Evolutionary conservation across 2,113 vertebrate genomes (phyloP), one percentile per base, ranked within the genome.

Genomic region (Camelus dromedarius): DNA sequence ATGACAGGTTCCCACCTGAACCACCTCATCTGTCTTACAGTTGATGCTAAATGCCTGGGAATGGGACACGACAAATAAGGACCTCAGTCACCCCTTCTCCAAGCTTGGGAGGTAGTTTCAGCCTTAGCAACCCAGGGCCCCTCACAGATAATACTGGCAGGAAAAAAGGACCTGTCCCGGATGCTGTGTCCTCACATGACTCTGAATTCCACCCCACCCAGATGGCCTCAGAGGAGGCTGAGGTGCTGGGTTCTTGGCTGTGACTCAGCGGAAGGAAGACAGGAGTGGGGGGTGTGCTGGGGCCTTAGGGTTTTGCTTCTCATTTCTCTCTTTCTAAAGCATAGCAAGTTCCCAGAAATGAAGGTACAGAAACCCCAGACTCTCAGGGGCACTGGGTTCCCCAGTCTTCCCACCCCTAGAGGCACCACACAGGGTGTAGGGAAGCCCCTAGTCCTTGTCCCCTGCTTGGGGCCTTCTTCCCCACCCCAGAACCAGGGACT

Each of bases 201-300:
- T 91, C 46, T 38, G 38, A 91, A 26, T 89, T 89, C 85, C 73
- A 69, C 93, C 93, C 91, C 62, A 75, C 72, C 75, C 52, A 2
- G 18, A 56, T 9, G 56, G 89, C 97, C 79, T 87, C 22, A 38
- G 92, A 66, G 82, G 77, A 97, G 85, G 82, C 66, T 79, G 89
- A 93, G 95, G 64, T 93, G 64, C 93, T 75, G 64, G 46, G 95
- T 42, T 83, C 89, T 95, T 22, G 75, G 62, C 89, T 91, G 46
- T 98, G 97, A 98, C 97, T 97, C 96, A 98, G 97, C 94, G 96
- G 97, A 97, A 97, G 97, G 82, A 92, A 96, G 94, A 83, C 28
- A 92, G 91, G 86, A 91, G 64, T 35, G 19, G 50, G 28, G 48
- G 54, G 38, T 8, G 42, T 48, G 50, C 84, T 96, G 90, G 66